phyloP scores from a whole-genome alignment of 2,113 vertebrate species.

The Ageneiosus marmoratus region DNA sequence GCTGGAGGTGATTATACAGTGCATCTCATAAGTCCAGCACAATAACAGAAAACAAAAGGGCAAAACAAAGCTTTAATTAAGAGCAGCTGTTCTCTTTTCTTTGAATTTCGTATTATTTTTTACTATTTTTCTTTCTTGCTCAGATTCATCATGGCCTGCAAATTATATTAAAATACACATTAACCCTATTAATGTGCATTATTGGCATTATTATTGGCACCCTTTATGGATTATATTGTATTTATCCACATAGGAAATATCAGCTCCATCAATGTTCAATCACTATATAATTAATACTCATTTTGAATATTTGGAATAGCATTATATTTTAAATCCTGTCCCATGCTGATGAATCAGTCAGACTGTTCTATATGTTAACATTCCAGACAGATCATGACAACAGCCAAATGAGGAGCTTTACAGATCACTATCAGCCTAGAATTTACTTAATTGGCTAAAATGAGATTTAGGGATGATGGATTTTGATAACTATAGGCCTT shows the following conservation, averaged over 20 bases:
- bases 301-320: not conserved
- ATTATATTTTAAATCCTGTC: constrained; percentile 5
- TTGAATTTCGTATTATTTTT: not conserved
- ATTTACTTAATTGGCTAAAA: constrained; percentile 65
- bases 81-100: not conserved
- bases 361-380: constrained; percentile 18
- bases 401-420: constrained; percentile 37
- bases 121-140: not conserved
- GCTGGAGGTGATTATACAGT: not conserved
- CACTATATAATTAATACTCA: not conserved
- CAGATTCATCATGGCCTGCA: not conserved
- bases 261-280: not conserved
- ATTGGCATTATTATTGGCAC: not conserved
- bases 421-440: constrained; percentile 58
- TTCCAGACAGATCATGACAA: constrained; percentile 23
- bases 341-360: constrained; percentile 11
- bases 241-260: not conserved
- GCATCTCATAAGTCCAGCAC: not conserved
- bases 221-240: no score
- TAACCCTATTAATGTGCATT: not conserved
- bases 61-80: not conserved
- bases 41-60: not conserved
- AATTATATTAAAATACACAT: not conserved
- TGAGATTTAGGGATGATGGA: constrained; percentile 68
- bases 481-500: constrained; percentile 62